A percentile compares a stretch with the other conserved stretches of the same genome.
Conservation (phyloP, 2,888 invertebrate species). For the Cantharis rufa region DNA sequence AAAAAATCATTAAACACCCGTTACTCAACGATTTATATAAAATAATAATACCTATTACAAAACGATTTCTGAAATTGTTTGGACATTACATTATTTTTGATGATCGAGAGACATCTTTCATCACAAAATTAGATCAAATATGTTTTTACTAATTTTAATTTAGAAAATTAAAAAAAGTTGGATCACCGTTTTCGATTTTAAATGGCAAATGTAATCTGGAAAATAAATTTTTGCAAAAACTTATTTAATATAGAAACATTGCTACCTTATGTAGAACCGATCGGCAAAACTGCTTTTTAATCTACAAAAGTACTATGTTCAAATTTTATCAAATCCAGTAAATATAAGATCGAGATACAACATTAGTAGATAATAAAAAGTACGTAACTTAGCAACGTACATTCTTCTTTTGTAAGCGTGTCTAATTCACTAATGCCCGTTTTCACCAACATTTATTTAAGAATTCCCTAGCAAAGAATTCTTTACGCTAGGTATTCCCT, state of each 20-base stretch:
- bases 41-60: too few species aligned
- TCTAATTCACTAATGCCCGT: conserved; percentile 1
- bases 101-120: too few species aligned
- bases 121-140: too few species aligned
- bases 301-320: not conserved
- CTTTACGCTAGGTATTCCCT: too few species aligned
- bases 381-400: not conserved
- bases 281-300: not conserved
- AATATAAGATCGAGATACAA: not conserved
- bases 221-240: not conserved
- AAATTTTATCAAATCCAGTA: not conserved
- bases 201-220: not conserved
- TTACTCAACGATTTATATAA: too few species aligned
- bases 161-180: too few species aligned
- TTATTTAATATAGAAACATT: not conserved
- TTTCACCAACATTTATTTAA: too few species aligned
- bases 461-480: too few species aligned
- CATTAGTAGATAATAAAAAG: not conserved
- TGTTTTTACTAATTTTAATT: too few species aligned
- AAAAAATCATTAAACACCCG: too few species aligned
- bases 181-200: not conserved
- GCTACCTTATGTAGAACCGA: not conserved
- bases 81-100: too few species aligned
- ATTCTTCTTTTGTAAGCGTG: not conserved
- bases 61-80: too few species aligned